These are phyloP conservation scores for Pagetopsis macropterus DNA, from an alignment of 2,797 vertebrate species.

Conservation along the genomic window DNA sequence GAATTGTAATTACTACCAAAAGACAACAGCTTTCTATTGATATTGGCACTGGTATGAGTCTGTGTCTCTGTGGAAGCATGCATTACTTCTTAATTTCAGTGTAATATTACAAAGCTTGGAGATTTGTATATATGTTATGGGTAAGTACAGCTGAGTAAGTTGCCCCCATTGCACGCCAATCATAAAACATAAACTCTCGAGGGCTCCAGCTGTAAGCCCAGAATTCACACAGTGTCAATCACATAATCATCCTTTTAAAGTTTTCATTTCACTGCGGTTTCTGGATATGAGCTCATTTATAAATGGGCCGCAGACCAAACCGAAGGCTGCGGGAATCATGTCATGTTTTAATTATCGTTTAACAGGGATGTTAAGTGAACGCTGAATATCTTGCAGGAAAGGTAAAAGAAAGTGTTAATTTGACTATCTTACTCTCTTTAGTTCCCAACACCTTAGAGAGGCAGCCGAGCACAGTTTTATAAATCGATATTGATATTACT, in stretches of 20 bases:
- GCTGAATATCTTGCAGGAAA: slow-evolving; percentile 33
- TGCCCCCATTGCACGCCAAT: slow-evolving; percentile 42
- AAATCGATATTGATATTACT: slow-evolving; percentile 62
- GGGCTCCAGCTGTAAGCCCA: slow-evolving; percentile 53
- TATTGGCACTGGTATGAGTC: neutral
- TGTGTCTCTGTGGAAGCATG: neutral
- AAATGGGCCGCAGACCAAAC: slow-evolving; percentile 65
- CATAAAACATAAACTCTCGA: slow-evolving; percentile 52
- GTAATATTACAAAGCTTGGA: slow-evolving; percentile 18
- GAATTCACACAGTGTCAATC: slow-evolving; percentile 66
- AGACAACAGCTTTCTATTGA: slow-evolving; percentile 1
- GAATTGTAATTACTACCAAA: slow-evolving; percentile 5
- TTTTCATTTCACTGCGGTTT: slow-evolving; percentile 58
- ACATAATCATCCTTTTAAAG: slow-evolving; percentile 63
- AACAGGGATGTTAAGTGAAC: slow-evolving; percentile 53
- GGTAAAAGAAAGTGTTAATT: slow-evolving; percentile 41
- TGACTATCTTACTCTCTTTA: slow-evolving; percentile 28
- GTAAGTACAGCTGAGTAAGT: slow-evolving; percentile 13
- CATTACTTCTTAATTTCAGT: slow-evolving; percentile 14
- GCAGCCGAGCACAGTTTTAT: slow-evolving; percentile 27
- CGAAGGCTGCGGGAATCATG: slow-evolving; percentile 46
- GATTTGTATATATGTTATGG: slow-evolving; percentile 38
- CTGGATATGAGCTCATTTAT: slow-evolving; percentile 66
- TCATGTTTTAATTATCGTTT: slow-evolving; percentile 72
- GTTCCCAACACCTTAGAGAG: slow-evolving; percentile 40